These are phyloP conservation scores for Oeneis ivallda DNA, from an alignment of 2,888 invertebrate genomes.

Conservation along the genomic window DNA sequence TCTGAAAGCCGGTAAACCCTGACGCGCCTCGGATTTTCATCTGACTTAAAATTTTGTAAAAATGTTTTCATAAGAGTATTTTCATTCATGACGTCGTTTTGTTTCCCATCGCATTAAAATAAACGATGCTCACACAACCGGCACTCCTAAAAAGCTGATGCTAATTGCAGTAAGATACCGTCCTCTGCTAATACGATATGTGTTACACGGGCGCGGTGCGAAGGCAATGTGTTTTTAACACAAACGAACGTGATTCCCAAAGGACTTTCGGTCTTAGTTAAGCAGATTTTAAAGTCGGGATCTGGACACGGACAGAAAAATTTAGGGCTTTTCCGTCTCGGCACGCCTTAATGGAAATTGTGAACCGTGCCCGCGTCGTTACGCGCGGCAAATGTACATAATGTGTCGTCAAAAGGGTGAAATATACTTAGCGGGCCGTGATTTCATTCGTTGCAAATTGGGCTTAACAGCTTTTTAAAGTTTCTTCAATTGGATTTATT, in stretches of 20 bases:
- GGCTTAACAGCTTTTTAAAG: conserved; percentile 70
- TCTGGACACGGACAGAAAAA: conserved; percentile 49
- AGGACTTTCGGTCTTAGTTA: conserved; percentile 44
- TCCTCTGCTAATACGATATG: conserved; percentile 80
- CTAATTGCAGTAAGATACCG: conserved; percentile 80
- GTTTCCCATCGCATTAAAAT: conserved; percentile 40
- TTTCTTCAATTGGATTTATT: conserved; percentile 66
- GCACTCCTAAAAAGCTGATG: conserved; percentile 73
- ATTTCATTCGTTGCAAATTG: conserved; percentile 68
- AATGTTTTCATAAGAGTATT: conserved; percentile 36
- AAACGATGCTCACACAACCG: conserved; percentile 46
- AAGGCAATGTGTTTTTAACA: conserved; percentile 48
- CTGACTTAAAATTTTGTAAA: conserved; percentile 33
- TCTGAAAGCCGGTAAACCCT: conserved; percentile 30
- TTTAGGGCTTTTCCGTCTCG: conserved; percentile 63
- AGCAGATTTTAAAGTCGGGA: conserved; percentile 50
- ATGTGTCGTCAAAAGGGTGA: conserved; percentile 81
- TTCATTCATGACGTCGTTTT: conserved; percentile 37
- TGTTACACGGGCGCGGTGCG: conserved; percentile 71
- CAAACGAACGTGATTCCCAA: conserved; percentile 47
- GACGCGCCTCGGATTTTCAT: conserved; percentile 31
- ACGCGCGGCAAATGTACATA: conserved; percentile 80
- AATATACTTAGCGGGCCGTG: conserved; percentile 78
- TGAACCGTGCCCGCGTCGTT: conserved; percentile 79
- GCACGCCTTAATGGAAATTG: conserved; percentile 76